Base-by-base conservation (phyloP, 2,888 invertebrate species). In the Galeruca laticollis region DNA sequence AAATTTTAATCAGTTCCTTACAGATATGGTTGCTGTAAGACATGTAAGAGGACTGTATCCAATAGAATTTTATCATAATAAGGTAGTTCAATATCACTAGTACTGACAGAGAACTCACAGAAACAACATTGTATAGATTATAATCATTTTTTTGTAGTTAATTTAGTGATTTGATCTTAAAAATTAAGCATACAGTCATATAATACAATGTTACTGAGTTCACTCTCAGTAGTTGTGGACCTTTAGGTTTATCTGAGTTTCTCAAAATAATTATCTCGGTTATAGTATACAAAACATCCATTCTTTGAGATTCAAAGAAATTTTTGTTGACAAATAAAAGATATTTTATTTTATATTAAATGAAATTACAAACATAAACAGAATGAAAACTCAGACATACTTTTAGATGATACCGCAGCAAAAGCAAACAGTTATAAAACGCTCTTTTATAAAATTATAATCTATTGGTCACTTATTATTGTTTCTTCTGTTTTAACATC, bases 401-500 rank as follows among this genome's bases (percentile, higher is more conserved):
- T 52, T 62, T 51, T 9, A 51, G 61, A 61, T 62, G 31, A 52
- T 15, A 62, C 62, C 35, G 20, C 51, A 60, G 43, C 52, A 52
- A 26, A 52, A 61, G 56, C 61, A 63, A 70, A 74, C 68, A 70
- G 57, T 62, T 62, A 70, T 66, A 52, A 68, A 66, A 59, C 56
- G 15, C 35, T 57, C 20, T 56, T 71, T 63, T 63, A 56, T 61
- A 43, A 69, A 69, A 43, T 72, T 74, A 75, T 76, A 43, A 73
- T 74, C 75, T 82, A 82, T 84, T 86, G 85, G 82, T 87, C 87
- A 84, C 85, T 84, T 75, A 86, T 83, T 72, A 87, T 89, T 70
- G 91, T 90, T 70, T 92, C 91, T 84, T 93, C 92, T 63, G 90
- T 87, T 87, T 93, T 93, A 73, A 92, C 91, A 82, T 92, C 93